Percentiles rank a stretch among this genome's conserved stretches.
phyloP scores from a whole-genome alignment of 1,140 invertebrate species.

The Ylistrum balloti region DNA sequence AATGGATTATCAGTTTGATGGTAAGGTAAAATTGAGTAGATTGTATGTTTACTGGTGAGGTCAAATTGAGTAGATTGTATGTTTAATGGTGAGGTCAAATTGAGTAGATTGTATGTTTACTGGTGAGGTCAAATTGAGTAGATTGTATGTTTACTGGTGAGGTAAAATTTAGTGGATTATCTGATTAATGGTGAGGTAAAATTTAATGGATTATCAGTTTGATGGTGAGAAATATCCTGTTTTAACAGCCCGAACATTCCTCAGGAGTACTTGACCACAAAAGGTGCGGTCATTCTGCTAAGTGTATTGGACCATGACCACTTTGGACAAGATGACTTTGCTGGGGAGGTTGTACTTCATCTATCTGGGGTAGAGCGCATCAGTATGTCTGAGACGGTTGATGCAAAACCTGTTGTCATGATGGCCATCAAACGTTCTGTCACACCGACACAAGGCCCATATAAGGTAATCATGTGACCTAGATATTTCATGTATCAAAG shows the following conservation, averaged over 20 bases:
- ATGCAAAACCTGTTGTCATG: slow-evolving; percentile 71
- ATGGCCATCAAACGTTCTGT: slow-evolving; percentile 74
- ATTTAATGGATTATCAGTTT: no score
- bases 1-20: no score
- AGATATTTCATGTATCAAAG: no score
- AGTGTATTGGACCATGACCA: slow-evolving; percentile 98
- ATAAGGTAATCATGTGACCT: background rate
- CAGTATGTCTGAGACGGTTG: slow-evolving; percentile 65
- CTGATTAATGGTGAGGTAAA: no score
- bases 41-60: no score
- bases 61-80: no score
- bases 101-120: no score
- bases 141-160: no score
- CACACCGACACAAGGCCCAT: slow-evolving; percentile 59
- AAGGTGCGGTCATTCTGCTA: slow-evolving; percentile 92
- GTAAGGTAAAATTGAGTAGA: no score
- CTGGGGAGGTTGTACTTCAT: slow-evolving; percentile 95
- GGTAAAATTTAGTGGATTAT: no score
- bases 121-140: no score
- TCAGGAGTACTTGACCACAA: slow-evolving; percentile 88
- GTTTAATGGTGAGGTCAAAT: no score
- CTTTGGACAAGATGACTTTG: slow-evolving; percentile 95
- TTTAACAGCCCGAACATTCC: slow-evolving; percentile 90
- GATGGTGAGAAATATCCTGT: background rate
- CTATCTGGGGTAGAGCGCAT: slow-evolving; percentile 81